Base-by-base conservation (phyloP, 2,797 vertebrate species). In the Salarias fasciatus region DNA sequence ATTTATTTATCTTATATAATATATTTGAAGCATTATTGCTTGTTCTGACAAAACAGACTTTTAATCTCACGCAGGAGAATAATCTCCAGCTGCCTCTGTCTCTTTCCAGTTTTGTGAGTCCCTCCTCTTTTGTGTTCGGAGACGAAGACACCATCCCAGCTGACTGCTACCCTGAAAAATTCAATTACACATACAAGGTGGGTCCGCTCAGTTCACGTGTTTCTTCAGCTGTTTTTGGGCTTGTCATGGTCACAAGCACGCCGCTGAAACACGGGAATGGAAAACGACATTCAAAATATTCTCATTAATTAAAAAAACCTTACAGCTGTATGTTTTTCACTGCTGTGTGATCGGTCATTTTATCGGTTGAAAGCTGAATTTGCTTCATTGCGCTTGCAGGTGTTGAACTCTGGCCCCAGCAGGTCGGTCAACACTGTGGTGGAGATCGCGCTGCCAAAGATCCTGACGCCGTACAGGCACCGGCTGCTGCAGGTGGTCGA, bases 121-220 rank as follows among this genome's bases (percentile, higher is more conserved):
- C 96, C 5, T 79, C 85, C 28, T 94, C 93, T 0, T 96, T 98
- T 87, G 65, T 94, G 44, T 95, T 96, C 78, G 96, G 95, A 50
- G 93, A 95, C 4, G 85, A 90, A 59, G 88, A 92, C 37, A 31
- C 68, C 9, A 71, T 78, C 63, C 85, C 80, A 11, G 82, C 88
- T 0, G 75, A 88, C 0, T 99, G 96, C 77, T 93, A 93, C 86
- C 60, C 83, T 8, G 95, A 99, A 80, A 94, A 56, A 49, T 91
- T 97, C 73, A 96, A 95, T 84, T 95, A 95, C 84, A 96, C 96
- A 3, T 98, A 96, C 82, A 95, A 95, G 44, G 97, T 98, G 93
- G 6, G 9, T 38, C 11, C 11, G 6, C 40, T 1, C 44, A 38
- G 11, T 31, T 14, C 13, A 54, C 5, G 11, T 6, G 33, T 9